Evolutionary conservation across 2,888 invertebrate species (phyloP).

Genomic region (Onchidella celtica): DNA sequence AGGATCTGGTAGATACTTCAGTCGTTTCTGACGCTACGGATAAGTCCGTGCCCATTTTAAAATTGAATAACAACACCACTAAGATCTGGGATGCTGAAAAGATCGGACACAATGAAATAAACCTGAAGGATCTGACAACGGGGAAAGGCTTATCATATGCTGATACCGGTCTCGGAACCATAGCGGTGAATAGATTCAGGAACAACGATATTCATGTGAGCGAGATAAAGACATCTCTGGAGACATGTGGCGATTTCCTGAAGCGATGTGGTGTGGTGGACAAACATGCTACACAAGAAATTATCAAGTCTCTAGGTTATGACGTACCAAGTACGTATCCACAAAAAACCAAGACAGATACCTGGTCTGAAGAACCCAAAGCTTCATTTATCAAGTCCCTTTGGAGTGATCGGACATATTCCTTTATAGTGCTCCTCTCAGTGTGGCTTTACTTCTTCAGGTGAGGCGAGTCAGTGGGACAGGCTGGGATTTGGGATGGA

Average conservation of each 20-base stretch:
- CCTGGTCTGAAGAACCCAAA: neutral
- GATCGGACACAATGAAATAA: too few species aligned
- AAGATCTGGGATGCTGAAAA: too few species aligned
- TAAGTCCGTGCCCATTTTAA: too few species aligned
- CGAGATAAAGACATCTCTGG: neutral
- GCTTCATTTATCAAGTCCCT: neutral
- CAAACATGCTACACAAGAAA: neutral
- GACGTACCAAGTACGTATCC: neutral
- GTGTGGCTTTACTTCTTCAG: neutral
- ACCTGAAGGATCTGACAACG: too few species aligned
- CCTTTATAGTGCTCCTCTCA: neutral
- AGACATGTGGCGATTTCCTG: neutral
- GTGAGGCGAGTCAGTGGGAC: too few species aligned
- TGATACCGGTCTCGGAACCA: neutral
- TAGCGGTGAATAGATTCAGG: neutral
- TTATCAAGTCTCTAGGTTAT: neutral
- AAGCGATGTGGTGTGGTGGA: neutral
- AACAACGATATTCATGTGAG: neutral
- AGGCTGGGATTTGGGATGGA: too few species aligned
- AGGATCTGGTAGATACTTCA: too few species aligned
- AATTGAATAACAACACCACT: too few species aligned
- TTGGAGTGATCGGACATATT: conserved; percentile 27
- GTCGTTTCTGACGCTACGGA: too few species aligned
- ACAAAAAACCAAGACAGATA: too few species aligned
- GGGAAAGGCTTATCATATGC: too few species aligned